phyloP scores from a whole-genome alignment of 92 coral and sea anemone species.

The Porites rus region DNA sequence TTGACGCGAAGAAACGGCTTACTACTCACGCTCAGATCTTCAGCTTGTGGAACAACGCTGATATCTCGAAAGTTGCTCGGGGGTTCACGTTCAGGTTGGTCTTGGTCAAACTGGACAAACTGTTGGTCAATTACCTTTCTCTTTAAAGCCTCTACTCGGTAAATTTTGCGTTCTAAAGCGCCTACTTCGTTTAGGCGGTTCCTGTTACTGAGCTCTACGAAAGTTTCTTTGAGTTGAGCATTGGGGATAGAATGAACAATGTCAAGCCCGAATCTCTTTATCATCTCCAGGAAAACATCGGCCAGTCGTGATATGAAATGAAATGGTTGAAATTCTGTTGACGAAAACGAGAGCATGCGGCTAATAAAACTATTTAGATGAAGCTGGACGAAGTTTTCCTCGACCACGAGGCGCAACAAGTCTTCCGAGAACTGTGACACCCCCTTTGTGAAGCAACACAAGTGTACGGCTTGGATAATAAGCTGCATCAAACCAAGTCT shows the following conservation, averaged over 20 bases:
- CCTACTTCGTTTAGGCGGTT: conserved; percentile 12
- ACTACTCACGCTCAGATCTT: conserved; percentile 57
- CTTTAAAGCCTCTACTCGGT: conserved; percentile 29
- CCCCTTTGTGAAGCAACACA: not conserved
- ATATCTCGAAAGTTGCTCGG: conserved; percentile 75
- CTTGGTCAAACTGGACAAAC: not conserved
- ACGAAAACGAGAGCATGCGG: conserved; percentile 7
- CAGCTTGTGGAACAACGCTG: conserved; percentile 72
- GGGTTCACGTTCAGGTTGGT: conserved; percentile 47
- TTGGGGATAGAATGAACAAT: conserved; percentile 60
- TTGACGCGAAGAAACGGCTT: conserved; percentile 86
- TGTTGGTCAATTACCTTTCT: conserved; percentile 25
- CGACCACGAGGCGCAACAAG: not conserved
- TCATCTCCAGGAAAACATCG: conserved; percentile 21
- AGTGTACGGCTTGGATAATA: conserved; percentile 21
- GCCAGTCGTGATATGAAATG: conserved; percentile 15
- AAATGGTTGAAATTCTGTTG: not conserved
- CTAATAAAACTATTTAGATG: conserved; percentile 23
- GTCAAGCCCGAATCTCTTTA: conserved; percentile 29
- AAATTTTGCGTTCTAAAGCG: conserved; percentile 39
- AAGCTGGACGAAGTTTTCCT: not conserved
- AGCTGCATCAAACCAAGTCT: conserved; percentile 46
- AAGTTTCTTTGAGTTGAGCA: conserved; percentile 61
- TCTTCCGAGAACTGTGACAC: not conserved
- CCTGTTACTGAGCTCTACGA: conserved; percentile 10